A percentile compares a stretch with the other conserved stretches of the same genome.
Evolutionary conservation across 2,888 invertebrate genomes (phyloP).

Genomic region (Sepiola atlantica): DNA sequence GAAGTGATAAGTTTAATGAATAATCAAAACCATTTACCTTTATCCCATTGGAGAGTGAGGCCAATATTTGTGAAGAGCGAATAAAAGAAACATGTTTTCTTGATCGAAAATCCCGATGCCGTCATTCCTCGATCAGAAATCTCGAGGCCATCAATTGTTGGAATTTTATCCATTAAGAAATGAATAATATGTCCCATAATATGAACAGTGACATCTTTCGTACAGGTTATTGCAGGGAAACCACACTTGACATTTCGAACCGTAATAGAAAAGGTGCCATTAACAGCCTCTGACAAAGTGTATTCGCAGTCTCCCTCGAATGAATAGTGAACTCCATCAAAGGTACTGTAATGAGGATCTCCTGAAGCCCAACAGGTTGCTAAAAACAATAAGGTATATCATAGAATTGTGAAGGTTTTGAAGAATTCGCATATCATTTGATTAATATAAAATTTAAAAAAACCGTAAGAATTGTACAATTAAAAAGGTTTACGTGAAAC

Average conservation of each 20-base stretch:
- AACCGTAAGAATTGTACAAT: too few species aligned
- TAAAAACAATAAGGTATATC: constrained; percentile 35
- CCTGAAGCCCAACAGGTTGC: constrained; percentile 49
- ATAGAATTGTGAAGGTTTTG: neutral
- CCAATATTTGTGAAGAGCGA: constrained; percentile 85
- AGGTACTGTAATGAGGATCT: constrained; percentile 49
- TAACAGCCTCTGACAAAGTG: neutral
- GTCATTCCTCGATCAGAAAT: constrained; percentile 45
- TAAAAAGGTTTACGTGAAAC: too few species aligned
- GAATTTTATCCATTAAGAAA: constrained; percentile 10
- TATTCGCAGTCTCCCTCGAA: constrained; percentile 49
- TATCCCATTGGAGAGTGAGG: constrained; percentile 89
- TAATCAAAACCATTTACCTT: constrained; percentile 74
- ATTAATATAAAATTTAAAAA: too few species aligned
- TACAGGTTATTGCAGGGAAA: constrained; percentile 87
- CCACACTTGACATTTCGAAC: constrained; percentile 89
- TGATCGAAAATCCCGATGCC: constrained; percentile 42
- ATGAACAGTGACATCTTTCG: constrained; percentile 77
- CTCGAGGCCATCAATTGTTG: neutral
- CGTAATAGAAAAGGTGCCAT: constrained; percentile 76
- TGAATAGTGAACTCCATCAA: constrained; percentile 47
- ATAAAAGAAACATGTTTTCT: constrained; percentile 82
- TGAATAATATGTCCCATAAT: neutral
- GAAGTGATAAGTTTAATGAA: neutral
- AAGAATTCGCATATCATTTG: too few species aligned